Evolutionary conservation across 2,888 invertebrate species (phyloP).

Genomic region (Tineola bisselliella): DNA sequence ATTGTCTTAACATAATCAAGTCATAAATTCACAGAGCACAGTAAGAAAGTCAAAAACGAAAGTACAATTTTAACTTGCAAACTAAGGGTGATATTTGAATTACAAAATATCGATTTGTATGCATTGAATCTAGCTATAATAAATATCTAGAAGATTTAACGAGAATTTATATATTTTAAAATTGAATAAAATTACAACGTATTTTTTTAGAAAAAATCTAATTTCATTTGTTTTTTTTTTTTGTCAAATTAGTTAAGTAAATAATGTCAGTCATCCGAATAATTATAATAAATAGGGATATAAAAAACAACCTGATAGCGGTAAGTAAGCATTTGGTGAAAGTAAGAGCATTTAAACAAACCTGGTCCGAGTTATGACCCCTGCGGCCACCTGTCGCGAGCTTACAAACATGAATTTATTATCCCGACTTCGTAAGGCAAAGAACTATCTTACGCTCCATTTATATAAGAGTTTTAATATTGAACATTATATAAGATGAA

Average conservation of each 20-base stretch:
- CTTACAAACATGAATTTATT: conserved; percentile 9
- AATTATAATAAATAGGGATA: not conserved
- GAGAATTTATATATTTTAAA: too few relatives aligned
- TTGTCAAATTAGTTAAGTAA: too few relatives aligned
- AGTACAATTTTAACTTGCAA: conserved; percentile 34
- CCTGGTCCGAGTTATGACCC: conserved; percentile 35
- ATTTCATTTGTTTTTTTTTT: too few relatives aligned
- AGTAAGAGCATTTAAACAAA: conserved; percentile 48
- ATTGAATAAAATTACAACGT: too few relatives aligned
- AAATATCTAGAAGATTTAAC: too few relatives aligned
- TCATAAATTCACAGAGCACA: conserved; percentile 18
- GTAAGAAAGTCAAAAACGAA: conserved; percentile 42
- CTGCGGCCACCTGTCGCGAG: conserved; percentile 35
- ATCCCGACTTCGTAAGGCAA: not conserved
- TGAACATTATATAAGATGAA: not conserved
- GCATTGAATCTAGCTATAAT: not conserved
- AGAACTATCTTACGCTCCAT: not conserved
- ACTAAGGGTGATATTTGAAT: conserved; percentile 26
- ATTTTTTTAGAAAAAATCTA: too few relatives aligned
- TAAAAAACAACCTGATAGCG: not conserved
- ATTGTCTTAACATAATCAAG: too few relatives aligned
- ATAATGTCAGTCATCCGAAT: not conserved
- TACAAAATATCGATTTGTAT: not conserved
- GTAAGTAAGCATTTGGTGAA: conserved; percentile 35
- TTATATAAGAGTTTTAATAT: not conserved